phyloP scores from a whole-genome alignment of 2,113 vertebrate species.

The Nothocercus nigrocapillus region DNA sequence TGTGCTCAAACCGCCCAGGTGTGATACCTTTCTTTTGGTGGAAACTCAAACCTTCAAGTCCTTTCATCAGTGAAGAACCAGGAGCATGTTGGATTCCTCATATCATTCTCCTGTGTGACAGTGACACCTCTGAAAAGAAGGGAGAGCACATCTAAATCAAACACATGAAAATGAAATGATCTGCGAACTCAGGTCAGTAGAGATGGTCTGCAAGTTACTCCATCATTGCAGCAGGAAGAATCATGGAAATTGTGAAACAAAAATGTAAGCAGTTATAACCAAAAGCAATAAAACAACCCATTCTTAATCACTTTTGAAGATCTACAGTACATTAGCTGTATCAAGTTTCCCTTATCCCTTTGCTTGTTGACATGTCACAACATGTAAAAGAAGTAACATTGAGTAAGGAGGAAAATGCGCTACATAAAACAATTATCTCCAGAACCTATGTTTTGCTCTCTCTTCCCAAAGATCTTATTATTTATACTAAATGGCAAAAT shows the following conservation, averaged over 20 bases:
- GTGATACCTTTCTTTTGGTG: neutral
- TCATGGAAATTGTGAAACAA: neutral
- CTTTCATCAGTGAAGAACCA: neutral
- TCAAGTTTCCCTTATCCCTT: neutral
- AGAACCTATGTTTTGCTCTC: neutral
- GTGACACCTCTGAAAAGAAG: neutral
- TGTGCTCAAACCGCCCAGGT: neutral
- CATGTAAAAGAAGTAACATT: neutral
- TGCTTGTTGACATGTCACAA: neutral
- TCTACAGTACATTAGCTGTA: neutral
- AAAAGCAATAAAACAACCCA: neutral
- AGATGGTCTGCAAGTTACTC: neutral
- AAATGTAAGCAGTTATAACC: neutral
- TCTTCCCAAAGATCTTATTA: neutral
- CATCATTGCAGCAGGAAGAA: neutral
- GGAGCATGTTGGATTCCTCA: neutral
- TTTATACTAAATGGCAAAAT: slow-evolving; percentile 27
- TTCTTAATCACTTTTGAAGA: neutral
- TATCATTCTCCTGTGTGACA: neutral
- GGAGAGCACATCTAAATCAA: neutral
- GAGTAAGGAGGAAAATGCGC: neutral
- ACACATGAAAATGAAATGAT: neutral
- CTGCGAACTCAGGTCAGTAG: neutral
- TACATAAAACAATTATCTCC: neutral
- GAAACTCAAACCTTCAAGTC: neutral